Evolutionary conservation across 2,113 vertebrate species (phyloP), one percentile per base, ranked within the genome.

Genomic region (Pedetes capensis): DNA sequence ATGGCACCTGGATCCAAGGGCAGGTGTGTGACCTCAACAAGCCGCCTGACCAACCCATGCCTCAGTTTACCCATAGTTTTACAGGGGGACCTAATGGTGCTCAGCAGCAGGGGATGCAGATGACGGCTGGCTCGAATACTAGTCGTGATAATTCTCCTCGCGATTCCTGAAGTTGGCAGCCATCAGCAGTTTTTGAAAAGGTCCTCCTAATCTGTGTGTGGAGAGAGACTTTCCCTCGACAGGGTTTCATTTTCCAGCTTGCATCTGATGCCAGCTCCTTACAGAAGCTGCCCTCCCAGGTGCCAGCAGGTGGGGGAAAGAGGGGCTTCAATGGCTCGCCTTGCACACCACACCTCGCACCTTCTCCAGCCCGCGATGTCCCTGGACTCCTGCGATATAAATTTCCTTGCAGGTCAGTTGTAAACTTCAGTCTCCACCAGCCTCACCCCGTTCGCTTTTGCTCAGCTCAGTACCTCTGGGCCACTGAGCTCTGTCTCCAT

Each of bases 21-120:
- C 7, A 53, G 32, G 57, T 44, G 42, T 34, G 5, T n/a, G 27
- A 10, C 16, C 29, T 23, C n/a, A 44, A 57, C 42, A 84, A 80
- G 37, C 2, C 11, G 10, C 42, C n/a, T 34, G 12, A 44, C 9
- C 10, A 22, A 1, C 8, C 32, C 0, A 0, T 32, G 82, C 16
- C 78, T 57, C 34, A 20, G 9, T 68, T 63, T 64, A 53, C 39
- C 55, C 23, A 37, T 9, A 23, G n/a, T 23, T 84, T 75, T 17
- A 59, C 89, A 79, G 69, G 47, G 22, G 34, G 13, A 22, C 12
- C 75, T 10, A 34, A 51, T 20, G 18, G 13, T 8, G 9, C 2
- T 61, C 27, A 55, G 29, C 18, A 14, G 3, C 34, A 11, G 32
- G 57, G 68, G 18, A 49, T 6, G 18, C 3, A 29, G 32, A 51